phyloP scores from a whole-genome alignment of 2,888 invertebrate genomes.

The Sceliomorpha sp. region DNA sequence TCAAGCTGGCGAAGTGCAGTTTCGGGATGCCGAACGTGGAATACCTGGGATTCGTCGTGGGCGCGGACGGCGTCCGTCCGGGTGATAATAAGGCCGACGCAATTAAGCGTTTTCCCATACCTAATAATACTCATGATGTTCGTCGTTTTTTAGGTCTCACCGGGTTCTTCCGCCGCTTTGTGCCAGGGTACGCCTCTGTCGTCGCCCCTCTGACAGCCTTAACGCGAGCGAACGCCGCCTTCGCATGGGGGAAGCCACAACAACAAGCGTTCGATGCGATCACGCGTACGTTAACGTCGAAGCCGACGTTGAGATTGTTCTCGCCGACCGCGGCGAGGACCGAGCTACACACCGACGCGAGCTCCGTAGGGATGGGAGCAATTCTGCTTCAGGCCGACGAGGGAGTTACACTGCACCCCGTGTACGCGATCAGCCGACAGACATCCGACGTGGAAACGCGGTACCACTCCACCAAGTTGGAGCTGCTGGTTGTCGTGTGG shows the following conservation, averaged over 20 bases:
- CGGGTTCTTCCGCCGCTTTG: constrained; percentile 35
- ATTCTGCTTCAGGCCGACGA: constrained; percentile 51
- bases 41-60: constrained; percentile 12
- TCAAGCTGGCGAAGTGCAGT: constrained; percentile 10
- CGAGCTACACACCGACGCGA: constrained; percentile 32
- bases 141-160: constrained; percentile 29
- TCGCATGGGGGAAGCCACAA: background rate
- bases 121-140: constrained; percentile 24
- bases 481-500: constrained; percentile 15
- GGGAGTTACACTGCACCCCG: constrained; percentile 34
- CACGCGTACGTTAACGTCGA: background rate
- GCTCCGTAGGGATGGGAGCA: constrained; percentile 8
- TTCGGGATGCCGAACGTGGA: constrained; percentile 48
- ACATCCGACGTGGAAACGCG: too few species aligned
- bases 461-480: too few species aligned
- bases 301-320: constrained; percentile 1
- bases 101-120: constrained; percentile 17
- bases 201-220: background rate
- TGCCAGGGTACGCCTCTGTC: constrained; percentile 4
- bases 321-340: constrained; percentile 18
- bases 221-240: background rate
- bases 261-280: constrained; percentile 2
- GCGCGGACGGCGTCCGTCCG: constrained; percentile 47
- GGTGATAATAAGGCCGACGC: constrained; percentile 25
- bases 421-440: constrained; percentile 59